Base-by-base conservation (phyloP, 2,113 vertebrate genomes). In the Coreoperca whiteheadi region DNA sequence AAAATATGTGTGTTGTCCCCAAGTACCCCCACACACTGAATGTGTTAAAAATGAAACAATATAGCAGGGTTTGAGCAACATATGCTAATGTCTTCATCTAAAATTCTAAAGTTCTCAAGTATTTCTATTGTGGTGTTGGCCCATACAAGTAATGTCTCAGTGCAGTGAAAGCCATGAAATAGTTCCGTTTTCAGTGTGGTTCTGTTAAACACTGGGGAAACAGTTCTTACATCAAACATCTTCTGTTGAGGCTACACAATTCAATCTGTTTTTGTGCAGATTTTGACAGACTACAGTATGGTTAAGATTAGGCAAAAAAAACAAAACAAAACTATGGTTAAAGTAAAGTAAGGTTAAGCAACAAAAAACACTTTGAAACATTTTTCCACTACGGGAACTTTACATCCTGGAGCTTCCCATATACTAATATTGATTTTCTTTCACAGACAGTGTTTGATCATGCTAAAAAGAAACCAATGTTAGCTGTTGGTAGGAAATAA, bases 1-100 rank as follows among this genome's bases (percentile, higher is more conserved):
- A 79, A 77, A 81, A 70, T 81, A 46, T 73, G 61, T 73, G 57
- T 23, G 51, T 20, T 82, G 83, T 88, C 84, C 82, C 50, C 2
- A 48, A 70, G 43, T 74, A 76, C 82, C 81, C 91, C 48, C 82
- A 68, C 64, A 82, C n/a, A 21, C 60, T 50, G 61, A 56, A 65
- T 9, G 10, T 48, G 56, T 85, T 80, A 66, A 32, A 60, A 76
- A 34, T 76, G 1, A 39, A 78, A 71, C 54, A 66, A 21, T 15
- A 25, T 41, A 65, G n/a, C 34, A 48, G 30, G n/a, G 39, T 28
- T 60, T 77, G 63, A 60, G 50, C 53, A 70, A 76, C 75, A 86
- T 59, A 57, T 89, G 75, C 73, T 60, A 21, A 56, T 50, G 53
- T 67, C 50, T 63, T 66, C 50, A 63, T 75, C 25, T 41, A n/a